Percentiles rank a stretch among this genome's conserved stretches.
phyloP scores from a whole-genome alignment of 2,888 invertebrate genomes.

The Yponomeuta malinellus region DNA sequence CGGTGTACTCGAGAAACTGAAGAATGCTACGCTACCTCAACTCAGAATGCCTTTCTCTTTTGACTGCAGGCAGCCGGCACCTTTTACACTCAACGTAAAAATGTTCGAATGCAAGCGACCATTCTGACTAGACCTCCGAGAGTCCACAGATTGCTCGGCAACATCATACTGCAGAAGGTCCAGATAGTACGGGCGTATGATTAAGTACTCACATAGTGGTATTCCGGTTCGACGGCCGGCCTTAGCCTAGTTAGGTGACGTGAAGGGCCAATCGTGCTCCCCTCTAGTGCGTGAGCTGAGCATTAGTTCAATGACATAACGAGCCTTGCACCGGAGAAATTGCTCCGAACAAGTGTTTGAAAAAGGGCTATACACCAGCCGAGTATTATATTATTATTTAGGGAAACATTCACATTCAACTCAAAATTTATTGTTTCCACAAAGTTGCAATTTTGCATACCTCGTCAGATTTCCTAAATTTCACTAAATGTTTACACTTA shows the following conservation, averaged over 20 bases:
- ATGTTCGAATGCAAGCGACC: constrained; percentile 30
- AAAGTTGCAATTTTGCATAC: too few relatives aligned
- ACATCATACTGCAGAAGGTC: background rate
- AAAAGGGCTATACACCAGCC: too few relatives aligned
- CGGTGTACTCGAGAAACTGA: background rate
- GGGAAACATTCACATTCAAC: too few relatives aligned
- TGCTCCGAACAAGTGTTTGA: background rate
- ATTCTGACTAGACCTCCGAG: constrained; percentile 18
- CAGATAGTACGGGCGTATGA: background rate
- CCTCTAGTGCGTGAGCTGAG: constrained; percentile 42
- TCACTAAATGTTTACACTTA: too few relatives aligned
- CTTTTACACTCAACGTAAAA: constrained; percentile 47
- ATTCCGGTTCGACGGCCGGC: constrained; percentile 60
- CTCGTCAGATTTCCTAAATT: too few relatives aligned
- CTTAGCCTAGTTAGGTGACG: constrained; percentile 68
- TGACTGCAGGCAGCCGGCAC: constrained; percentile 42
- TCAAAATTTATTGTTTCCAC: too few relatives aligned
- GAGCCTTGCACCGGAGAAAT: background rate
- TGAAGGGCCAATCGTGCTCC: constrained; percentile 53
- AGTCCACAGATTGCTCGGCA: background rate
- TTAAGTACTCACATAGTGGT: background rate
- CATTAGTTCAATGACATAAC: constrained; percentile 45
- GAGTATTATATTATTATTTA: too few relatives aligned
- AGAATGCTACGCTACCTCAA: background rate
- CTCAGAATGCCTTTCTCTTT: constrained; percentile 51